Base-by-base conservation (phyloP, 1,140 invertebrate genomes). In the Lasaia peninsularis region DNA sequence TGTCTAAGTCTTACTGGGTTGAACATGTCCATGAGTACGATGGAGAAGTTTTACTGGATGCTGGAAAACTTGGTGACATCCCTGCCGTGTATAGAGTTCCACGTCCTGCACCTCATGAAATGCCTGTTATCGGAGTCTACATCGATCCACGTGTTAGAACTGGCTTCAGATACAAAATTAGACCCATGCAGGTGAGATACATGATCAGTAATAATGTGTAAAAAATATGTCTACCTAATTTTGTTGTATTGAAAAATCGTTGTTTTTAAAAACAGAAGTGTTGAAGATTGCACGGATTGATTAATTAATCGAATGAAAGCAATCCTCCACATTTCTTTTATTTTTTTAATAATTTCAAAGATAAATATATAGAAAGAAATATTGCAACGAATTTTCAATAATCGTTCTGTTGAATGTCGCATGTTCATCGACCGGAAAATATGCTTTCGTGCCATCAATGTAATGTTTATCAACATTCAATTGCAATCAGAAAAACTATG, bases 161-260 rank as follows among this genome's bases (percentile, higher is more conserved):
- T 56, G 94, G 95, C 33, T 96, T 95, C 89, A 90, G 91, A 75
- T 95, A 96, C 88, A 91, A 92, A 85, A 94, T 95, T 33, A 92
- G 91, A 70, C 92, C 92, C 0, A 88, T 94, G 71, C 90, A 90
- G 69, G 88, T 91, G 77, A 89, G 86, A 83, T 70, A 85, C 75
- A 75, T 66, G 70, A 76, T 65, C 62, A 66, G 69, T 68, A 48
- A 63, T 52, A 57, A 54, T 49, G 1, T 40, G 65, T 59, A 18
- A 57, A 52, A 52, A 32, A 7, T 52, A 56, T 58, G 40, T 44
- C 52, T 63, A 67, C 60, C 56, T 59, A 48, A 52, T 55, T 62
- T 54, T 62, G 64, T 71, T 52, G 59, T 49, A 66, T 74, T 64
- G 60, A 62, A 58, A 56, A 68, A 63, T 64, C 62, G 65, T 71